Conservation (phyloP, 2,888 invertebrate genomes). For the Serripes groenlandicus region DNA sequence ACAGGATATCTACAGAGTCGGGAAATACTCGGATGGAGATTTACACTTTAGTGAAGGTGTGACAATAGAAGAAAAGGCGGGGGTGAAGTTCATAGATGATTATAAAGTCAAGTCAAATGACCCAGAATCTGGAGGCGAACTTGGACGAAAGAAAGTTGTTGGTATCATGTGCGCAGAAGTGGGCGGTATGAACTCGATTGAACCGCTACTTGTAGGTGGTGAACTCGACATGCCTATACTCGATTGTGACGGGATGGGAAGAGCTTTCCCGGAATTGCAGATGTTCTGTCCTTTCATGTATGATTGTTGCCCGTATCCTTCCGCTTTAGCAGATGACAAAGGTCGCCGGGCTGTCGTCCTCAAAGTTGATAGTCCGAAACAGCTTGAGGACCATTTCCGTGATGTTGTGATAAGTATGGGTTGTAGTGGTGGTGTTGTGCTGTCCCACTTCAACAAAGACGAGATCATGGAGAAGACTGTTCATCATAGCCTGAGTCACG, state of each 20-base stretch:
- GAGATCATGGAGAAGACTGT: conserved; percentile 71
- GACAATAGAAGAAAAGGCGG: conserved; percentile 62
- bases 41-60: conserved; percentile 60
- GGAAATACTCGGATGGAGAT: conserved; percentile 67
- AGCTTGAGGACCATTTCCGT: conserved; percentile 79
- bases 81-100: conserved; percentile 72
- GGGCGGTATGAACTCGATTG: conserved; percentile 82
- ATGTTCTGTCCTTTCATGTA: conserved; percentile 80
- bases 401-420: conserved; percentile 80
- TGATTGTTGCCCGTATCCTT: conserved; percentile 75
- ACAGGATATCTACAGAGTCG: conserved; percentile 68
- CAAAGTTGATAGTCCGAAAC: conserved; percentile 71
- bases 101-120: conserved; percentile 46
- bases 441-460: conserved; percentile 66
- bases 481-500: conserved; percentile 75
- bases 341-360: conserved; percentile 76
- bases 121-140: background rate
- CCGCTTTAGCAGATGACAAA: conserved; percentile 75
- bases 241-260: conserved; percentile 84
- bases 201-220: conserved; percentile 79
- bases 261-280: conserved; percentile 84
- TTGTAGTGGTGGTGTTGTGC: conserved; percentile 72
- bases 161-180: conserved; percentile 81
- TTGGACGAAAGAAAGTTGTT: conserved; percentile 60
- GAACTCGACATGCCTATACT: conserved; percentile 77